A percentile compares a stretch with the other conserved stretches of the same genome.
phyloP scores from a whole-genome alignment of 1,140 invertebrate species.

The Caenorhabditis briggsae region DNA sequence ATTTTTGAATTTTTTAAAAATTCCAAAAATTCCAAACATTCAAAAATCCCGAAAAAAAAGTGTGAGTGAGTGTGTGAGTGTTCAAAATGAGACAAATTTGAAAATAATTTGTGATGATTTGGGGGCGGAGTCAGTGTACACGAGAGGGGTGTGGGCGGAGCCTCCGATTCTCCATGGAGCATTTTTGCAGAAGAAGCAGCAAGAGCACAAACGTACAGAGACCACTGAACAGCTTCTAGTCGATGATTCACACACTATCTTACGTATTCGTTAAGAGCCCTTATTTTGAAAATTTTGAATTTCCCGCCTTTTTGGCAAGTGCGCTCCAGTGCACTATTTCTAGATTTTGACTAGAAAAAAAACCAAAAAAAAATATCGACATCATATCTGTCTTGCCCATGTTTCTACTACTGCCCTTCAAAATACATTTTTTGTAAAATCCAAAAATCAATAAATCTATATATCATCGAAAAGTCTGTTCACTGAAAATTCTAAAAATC shows the following conservation, averaged over 20 bases:
- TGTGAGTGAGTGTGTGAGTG: slow-evolving; percentile 1
- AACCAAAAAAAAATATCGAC: too few relatives aligned
- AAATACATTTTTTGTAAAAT: neutral
- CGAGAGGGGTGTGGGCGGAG: neutral
- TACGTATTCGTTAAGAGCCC: slow-evolving; percentile 58
- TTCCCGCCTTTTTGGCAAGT: neutral
- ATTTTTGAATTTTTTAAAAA: neutral
- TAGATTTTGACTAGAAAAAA: neutral
- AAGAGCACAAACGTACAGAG: slow-evolving; percentile 59
- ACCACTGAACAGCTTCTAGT: slow-evolving; percentile 64
- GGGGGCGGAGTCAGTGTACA: neutral
- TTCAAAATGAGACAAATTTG: neutral
- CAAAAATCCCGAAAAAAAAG: neutral
- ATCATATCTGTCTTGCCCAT: neutral
- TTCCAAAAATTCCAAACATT: neutral
- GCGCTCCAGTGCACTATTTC: neutral
- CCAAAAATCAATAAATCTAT: neutral
- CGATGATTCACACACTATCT: slow-evolving; percentile 62
- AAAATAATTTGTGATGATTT: neutral
- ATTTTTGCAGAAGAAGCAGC: slow-evolving; percentile 50
- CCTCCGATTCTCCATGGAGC: neutral
- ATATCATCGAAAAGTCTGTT: neutral
- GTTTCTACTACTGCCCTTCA: neutral
- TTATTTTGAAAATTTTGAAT: neutral
- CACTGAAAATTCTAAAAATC: neutral